A percentile compares a stretch with the other conserved stretches of the same genome.
phyloP scores from a whole-genome alignment of 1,140 invertebrate species.

The Vanessa atalanta region DNA sequence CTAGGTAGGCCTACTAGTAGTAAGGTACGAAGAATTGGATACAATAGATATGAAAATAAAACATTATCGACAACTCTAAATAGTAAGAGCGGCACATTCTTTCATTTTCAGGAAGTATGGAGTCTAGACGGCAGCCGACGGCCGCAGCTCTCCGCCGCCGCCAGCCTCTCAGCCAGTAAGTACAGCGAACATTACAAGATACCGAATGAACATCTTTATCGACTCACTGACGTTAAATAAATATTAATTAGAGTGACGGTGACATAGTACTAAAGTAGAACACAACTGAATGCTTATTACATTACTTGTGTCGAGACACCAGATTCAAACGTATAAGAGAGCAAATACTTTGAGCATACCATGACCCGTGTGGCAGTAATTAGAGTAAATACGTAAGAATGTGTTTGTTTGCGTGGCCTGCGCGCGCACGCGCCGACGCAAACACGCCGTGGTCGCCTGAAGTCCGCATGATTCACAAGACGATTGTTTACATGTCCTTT shows the following conservation, averaged over 20 bases:
- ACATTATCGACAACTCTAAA: too few relatives aligned
- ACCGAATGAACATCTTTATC: background rate
- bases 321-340: background rate
- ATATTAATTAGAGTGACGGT: background rate
- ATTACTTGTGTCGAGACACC: background rate
- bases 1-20: too few relatives aligned
- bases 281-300: background rate
- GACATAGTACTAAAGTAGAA: background rate
- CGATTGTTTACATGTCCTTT: constrained; percentile 17
- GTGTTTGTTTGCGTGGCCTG: background rate
- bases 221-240: background rate
- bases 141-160: constrained; percentile 65
- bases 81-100: background rate
- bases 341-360: constrained; percentile 29
- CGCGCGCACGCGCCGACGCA: background rate
- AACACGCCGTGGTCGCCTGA: background rate
- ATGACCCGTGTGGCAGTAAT: constrained; percentile 9
- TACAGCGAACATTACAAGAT: constrained; percentile 10
- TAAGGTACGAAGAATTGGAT: background rate
- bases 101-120: constrained; percentile 66
- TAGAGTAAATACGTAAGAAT: constrained; percentile 6
- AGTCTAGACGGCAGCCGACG: constrained; percentile 53
- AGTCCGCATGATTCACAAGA: constrained; percentile 13
- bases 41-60: background rate
- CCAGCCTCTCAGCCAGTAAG: constrained; percentile 71